Conservation (phyloP, 2,797 vertebrate genomes). For the Xiphophorus birchmanni region DNA sequence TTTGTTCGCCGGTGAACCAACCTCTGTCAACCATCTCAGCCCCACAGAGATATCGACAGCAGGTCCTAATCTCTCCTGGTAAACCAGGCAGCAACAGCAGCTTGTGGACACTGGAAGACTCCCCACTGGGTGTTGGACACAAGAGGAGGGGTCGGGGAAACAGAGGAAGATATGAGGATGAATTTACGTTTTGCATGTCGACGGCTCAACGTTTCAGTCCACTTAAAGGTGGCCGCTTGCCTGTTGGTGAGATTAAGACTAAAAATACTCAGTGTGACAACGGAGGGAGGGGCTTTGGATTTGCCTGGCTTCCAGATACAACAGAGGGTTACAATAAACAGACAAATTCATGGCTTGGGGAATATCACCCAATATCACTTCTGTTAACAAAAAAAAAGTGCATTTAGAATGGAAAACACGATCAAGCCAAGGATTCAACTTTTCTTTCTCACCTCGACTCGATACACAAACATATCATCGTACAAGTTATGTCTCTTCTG, state of each 20-base stretch:
- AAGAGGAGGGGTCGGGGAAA: background rate
- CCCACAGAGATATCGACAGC: conserved; percentile 51
- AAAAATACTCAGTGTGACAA: conserved; percentile 62
- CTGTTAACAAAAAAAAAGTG: background rate
- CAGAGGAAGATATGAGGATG: conserved; percentile 20
- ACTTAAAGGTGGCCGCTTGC: conserved; percentile 62
- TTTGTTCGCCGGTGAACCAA: conserved; percentile 32
- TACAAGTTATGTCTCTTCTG: background rate
- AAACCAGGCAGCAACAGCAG: background rate
- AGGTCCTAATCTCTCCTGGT: conserved; percentile 37
- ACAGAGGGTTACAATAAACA: conserved; percentile 58
- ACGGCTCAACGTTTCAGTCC: conserved; percentile 57
- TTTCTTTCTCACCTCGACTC: background rate
- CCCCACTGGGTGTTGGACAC: conserved; percentile 16
- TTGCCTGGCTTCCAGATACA: conserved; percentile 52
- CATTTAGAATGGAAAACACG: conserved; percentile 11
- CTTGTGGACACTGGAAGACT: conserved; percentile 31
- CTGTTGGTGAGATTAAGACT: conserved; percentile 66
- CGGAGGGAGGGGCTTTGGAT: conserved; percentile 57
- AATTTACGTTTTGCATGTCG: conserved; percentile 43
- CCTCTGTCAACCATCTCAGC: conserved; percentile 44
- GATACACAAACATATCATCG: background rate
- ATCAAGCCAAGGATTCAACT: background rate
- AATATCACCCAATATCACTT: conserved; percentile 34
- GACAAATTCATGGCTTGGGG: conserved; percentile 48